These are phyloP conservation scores for Ophioninae sp. DNA, from an alignment of 2,888 invertebrate species.

Conservation along the genomic window DNA sequence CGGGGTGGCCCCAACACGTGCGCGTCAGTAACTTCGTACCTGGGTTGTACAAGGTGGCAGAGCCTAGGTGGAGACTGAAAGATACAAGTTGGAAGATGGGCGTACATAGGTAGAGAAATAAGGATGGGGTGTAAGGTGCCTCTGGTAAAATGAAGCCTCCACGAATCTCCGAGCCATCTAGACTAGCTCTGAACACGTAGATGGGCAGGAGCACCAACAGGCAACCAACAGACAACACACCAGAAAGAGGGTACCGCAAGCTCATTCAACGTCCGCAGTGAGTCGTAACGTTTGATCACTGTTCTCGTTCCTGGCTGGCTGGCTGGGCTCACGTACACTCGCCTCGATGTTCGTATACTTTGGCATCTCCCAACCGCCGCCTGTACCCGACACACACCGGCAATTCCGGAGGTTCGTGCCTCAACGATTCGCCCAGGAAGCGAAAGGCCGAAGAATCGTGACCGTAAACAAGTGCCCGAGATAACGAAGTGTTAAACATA, in stretches of 20 bases:
- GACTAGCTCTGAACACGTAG: conserved; percentile 14
- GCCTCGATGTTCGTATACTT: not conserved
- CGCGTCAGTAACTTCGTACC: conserved; percentile 58
- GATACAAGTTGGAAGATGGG: conserved; percentile 35
- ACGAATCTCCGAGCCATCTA: not conserved
- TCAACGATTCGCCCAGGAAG: conserved; percentile 15
- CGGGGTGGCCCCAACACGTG: conserved; percentile 48
- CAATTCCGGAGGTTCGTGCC: conserved; percentile 50
- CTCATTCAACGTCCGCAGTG: conserved; percentile 61
- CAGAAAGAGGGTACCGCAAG: conserved; percentile 51
- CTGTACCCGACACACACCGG: not conserved
- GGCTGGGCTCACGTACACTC: conserved; percentile 32
- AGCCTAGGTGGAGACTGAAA: conserved; percentile 47
- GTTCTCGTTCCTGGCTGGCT: conserved; percentile 40
- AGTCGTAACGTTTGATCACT: conserved; percentile 63
- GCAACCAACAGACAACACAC: not conserved
- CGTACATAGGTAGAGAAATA: conserved; percentile 20
- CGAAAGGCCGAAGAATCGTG: conserved; percentile 59
- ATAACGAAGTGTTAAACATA: conserved; percentile 63
- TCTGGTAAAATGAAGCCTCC: conserved; percentile 53
- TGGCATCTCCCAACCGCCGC: not conserved
- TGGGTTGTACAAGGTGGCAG: conserved; percentile 15
- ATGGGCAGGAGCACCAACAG: not conserved
- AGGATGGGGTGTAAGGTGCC: conserved; percentile 8
- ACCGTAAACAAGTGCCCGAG: conserved; percentile 62